Evolutionary conservation across 2,113 vertebrate genomes (phyloP).

Genomic region (Uropsilus gracilis): DNA sequence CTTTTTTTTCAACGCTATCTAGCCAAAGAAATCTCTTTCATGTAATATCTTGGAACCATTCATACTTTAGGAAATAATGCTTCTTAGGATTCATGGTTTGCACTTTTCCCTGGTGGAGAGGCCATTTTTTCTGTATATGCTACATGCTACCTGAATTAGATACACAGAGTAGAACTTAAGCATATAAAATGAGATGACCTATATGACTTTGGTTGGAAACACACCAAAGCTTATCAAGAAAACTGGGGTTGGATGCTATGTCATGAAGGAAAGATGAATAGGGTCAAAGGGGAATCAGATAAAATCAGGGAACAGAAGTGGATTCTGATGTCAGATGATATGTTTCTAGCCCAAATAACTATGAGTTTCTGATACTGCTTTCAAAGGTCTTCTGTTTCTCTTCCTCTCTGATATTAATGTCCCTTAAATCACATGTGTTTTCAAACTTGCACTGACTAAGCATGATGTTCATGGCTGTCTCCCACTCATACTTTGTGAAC

Average conservation of each 20-base stretch:
- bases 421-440: not conserved
- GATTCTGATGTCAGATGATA: not conserved
- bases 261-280: not conserved
- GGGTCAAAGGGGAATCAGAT: not conserved
- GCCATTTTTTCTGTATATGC: not conserved
- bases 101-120: not conserved
- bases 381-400: not conserved
- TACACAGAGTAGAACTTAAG: accelerated
- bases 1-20: not conserved
- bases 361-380: not conserved
- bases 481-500: not conserved
- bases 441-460: not conserved
- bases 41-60: not conserved
- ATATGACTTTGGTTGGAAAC: not conserved
- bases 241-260: not conserved
- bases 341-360: not conserved
- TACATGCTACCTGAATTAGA: not conserved
- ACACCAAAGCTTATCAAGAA: not conserved
- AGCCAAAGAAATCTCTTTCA: not conserved
- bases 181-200: not conserved
- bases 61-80: not conserved
- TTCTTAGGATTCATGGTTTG: not conserved
- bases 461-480: not conserved
- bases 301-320: not conserved
- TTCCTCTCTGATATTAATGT: not conserved